phyloP scores from a whole-genome alignment of 1,140 invertebrate species.

The Zaprionus davidi region DNA sequence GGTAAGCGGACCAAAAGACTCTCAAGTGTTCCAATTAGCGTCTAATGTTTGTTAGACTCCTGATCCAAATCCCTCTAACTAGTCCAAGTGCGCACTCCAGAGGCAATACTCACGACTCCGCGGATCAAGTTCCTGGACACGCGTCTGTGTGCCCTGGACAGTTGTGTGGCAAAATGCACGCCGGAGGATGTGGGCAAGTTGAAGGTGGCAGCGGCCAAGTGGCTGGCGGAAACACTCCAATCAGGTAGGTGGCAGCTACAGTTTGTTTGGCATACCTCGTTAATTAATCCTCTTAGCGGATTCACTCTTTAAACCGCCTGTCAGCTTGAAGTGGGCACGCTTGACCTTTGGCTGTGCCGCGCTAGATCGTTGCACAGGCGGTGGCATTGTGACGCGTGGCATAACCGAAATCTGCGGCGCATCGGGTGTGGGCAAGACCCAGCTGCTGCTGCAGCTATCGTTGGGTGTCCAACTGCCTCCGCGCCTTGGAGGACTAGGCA shows the following conservation, averaged over 20 bases:
- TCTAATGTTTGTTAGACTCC: conserved; percentile 33
- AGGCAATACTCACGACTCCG: conserved; percentile 62
- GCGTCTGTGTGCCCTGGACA: conserved; percentile 31
- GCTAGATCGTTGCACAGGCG: conserved; percentile 87
- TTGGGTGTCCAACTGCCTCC: conserved; percentile 79
- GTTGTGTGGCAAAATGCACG: conserved; percentile 55
- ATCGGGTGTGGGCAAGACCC: conserved; percentile 93
- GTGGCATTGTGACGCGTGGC: conserved; percentile 90
- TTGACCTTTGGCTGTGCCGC: conserved; percentile 87
- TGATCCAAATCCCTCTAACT: neutral
- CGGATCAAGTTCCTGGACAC: conserved; percentile 61
- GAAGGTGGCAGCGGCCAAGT: conserved; percentile 75
- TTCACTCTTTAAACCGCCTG: conserved; percentile 61
- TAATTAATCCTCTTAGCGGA: conserved; percentile 36
- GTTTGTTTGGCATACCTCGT: neutral
- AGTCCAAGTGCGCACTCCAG: conserved; percentile 67
- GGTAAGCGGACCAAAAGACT: conserved; percentile 43
- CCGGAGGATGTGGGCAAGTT: conserved; percentile 74
- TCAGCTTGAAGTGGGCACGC: conserved; percentile 73
- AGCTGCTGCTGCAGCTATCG: conserved; percentile 91
- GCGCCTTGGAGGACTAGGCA: conserved; percentile 68
- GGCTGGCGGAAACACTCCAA: conserved; percentile 58
- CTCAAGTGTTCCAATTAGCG: conserved; percentile 25
- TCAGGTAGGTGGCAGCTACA: conserved; percentile 44
- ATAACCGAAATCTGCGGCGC: conserved; percentile 94